A percentile compares a stretch with the other conserved stretches of the same genome.
phyloP scores from a whole-genome alignment of 1,140 invertebrate genomes.

The Apis dorsata region DNA sequence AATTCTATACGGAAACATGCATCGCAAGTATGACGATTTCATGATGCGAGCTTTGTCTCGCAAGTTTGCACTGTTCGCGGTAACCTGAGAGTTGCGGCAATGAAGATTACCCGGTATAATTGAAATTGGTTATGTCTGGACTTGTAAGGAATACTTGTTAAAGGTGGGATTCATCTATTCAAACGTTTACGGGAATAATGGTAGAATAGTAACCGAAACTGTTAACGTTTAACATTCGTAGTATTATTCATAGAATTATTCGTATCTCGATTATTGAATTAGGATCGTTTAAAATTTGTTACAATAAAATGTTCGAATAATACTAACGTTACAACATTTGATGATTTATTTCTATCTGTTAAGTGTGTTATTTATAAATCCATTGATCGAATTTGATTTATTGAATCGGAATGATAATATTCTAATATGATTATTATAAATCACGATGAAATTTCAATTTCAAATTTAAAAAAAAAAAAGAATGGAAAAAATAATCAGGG shows the following conservation, averaged over 20 bases:
- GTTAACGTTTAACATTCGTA: neutral
- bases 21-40: neutral
- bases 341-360: neutral
- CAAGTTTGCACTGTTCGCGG: conserved; percentile 21
- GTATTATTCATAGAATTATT: neutral
- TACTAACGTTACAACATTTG: too few relatives aligned
- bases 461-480: neutral
- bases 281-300: too few relatives aligned
- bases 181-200: neutral
- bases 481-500: neutral
- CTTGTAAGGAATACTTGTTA: neutral
- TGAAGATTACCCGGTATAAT: conserved; percentile 37
- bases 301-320: too few relatives aligned
- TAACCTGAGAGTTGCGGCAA: neutral
- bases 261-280: neutral
- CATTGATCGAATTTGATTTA: neutral
- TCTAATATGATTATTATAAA: neutral
- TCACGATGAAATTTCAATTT: neutral
- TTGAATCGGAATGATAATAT: neutral
- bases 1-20: neutral
- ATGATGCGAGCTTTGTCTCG: conserved; percentile 28
- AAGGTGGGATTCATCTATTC: neutral
- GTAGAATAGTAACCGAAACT: neutral
- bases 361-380: neutral
- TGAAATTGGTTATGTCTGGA: conserved; percentile 37